phyloP scores from a whole-genome alignment of 2,113 vertebrate genomes.

The Bos indicus region DNA sequence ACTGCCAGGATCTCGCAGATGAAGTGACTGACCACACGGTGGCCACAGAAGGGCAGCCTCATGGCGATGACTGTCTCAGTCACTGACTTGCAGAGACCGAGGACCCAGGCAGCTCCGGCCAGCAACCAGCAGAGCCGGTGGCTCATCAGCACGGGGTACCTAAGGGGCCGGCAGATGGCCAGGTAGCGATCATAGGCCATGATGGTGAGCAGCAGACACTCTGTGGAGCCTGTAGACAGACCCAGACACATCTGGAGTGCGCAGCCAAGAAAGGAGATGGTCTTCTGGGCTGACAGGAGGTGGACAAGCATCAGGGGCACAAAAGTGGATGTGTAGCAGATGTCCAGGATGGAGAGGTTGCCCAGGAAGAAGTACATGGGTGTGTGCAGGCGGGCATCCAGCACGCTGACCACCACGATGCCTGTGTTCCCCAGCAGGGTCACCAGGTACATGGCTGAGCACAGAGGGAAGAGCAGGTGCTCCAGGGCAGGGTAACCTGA shows the following conservation, averaged over 20 bases:
- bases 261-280: constrained; percentile 65
- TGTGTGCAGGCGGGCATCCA: constrained; percentile 49
- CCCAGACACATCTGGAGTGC: constrained; percentile 60
- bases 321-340: constrained; percentile 60
- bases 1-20: constrained; percentile 61
- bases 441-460: constrained; percentile 66
- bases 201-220: constrained; percentile 57
- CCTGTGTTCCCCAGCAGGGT: constrained; percentile 67
- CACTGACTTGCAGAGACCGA: constrained; percentile 43
- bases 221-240: constrained; percentile 45
- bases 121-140: neutral
- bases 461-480: constrained; percentile 58
- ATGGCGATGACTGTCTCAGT: constrained; percentile 29
- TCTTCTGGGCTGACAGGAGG: constrained; percentile 57
- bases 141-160: constrained; percentile 63
- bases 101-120: neutral
- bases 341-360: constrained; percentile 65
- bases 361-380: constrained; percentile 70
- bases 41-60: constrained; percentile 60
- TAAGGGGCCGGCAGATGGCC: constrained; percentile 64
- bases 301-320: constrained; percentile 65
- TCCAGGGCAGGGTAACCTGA: constrained; percentile 48
- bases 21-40: constrained; percentile 34
- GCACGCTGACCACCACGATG: neutral
- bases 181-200: constrained; percentile 70